Evolutionary conservation across 1,140 invertebrate genomes (phyloP).

Genomic region (Philopotamus ludificatus): DNA sequence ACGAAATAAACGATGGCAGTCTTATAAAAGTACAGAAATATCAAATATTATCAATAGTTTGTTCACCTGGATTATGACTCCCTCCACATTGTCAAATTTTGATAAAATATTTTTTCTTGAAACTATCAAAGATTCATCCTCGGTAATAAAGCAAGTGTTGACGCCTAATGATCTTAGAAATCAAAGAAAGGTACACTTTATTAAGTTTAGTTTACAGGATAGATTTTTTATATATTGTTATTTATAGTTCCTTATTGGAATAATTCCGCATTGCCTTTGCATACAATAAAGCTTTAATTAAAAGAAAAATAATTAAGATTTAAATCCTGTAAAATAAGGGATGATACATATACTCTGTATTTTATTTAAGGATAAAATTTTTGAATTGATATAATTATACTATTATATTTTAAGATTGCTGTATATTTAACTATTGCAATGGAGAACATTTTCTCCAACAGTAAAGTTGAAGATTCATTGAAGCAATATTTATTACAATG

Average conservation of each 20-base stretch:
- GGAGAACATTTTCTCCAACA: neutral
- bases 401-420: conserved; percentile 16
- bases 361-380: too few relatives aligned
- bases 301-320: too few relatives aligned
- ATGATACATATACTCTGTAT: too few relatives aligned
- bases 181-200: conserved; percentile 35
- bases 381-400: too few relatives aligned
- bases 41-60: conserved; percentile 44
- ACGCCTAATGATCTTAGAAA: conserved; percentile 37
- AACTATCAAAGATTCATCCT: conserved; percentile 6
- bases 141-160: conserved; percentile 19
- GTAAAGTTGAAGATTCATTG: conserved; percentile 7
- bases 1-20: conserved; percentile 42
- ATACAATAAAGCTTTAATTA: too few relatives aligned
- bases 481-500: conserved; percentile 7
- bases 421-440: conserved; percentile 22
- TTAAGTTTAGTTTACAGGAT: neutral
- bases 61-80: conserved; percentile 48
- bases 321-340: too few relatives aligned
- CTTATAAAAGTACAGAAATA: conserved; percentile 41
- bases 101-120: conserved; percentile 20
- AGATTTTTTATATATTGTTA: too few relatives aligned
- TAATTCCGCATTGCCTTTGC: too few relatives aligned
- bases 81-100: conserved; percentile 38
- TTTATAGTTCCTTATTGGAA: too few relatives aligned